Base-by-base conservation (phyloP, 2,888 invertebrate species). In the Sussaba pulchella region DNA sequence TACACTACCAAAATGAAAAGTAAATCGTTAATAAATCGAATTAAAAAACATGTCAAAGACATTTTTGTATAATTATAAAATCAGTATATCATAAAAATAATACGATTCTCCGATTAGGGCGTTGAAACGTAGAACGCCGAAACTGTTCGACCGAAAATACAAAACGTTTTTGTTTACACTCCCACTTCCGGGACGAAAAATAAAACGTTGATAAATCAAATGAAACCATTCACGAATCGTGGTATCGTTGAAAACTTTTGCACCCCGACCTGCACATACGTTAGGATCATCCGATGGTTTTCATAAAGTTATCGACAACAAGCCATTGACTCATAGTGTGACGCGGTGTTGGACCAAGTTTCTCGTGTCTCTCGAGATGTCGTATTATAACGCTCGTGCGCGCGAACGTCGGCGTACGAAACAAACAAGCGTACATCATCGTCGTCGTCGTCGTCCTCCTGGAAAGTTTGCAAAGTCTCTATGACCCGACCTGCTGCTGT, bases 391-490 rank as follows among this genome's bases (percentile, higher is more conserved):
- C 21, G 66, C 61, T 50, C 21, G 50, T 19, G 24, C 54, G 54
- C 6, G 43, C 61, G 47, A 71, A 17, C 19, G 21, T 9, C 52
- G 52, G 41, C 12, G 52, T 52, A 31, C 54, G 43, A 6, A 76
- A 75, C 69, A 79, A 79, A 79, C 64, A 72, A 81, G 72, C 26
- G 72, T 69, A 67, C 64, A 63, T 8, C 67, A 14, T 52, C 54
- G 52, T 41, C 14, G 24, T 43, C 41, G 59, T 50, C 45, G 67
- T 17, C 71, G 45, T 63, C 39, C 45, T 31, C 31, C 31, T 31
- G 67, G 41, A 76, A 80, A 76, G 71, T 80, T 80, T 41, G 61
- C 76, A 67, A 76, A 80, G 76, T 75, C 47, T 80, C 76, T 73
- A 69, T 41, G 66, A 72, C 72, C 72, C 63, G 67, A 72, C 47